Percentiles rank a stretch among this genome's conserved stretches.
Evolutionary conservation across 2,888 invertebrate species (phyloP).

Genomic region (Esperia sulphurella): DNA sequence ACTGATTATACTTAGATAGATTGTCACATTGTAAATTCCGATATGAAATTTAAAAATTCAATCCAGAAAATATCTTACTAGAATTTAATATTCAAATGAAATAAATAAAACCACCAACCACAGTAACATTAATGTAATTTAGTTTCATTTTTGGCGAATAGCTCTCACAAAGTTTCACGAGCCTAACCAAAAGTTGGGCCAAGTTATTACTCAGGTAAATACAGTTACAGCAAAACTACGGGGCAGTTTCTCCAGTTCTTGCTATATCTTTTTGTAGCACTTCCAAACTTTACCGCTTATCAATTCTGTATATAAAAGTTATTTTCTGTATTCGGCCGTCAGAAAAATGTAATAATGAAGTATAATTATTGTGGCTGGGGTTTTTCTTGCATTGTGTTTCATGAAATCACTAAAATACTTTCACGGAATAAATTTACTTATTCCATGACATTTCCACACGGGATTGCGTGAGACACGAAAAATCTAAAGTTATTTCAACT

Average conservation of each 20-base stretch:
- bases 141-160: constrained; percentile 51
- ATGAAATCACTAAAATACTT: constrained; percentile 43
- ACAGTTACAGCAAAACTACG: constrained; percentile 47
- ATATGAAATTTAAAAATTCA: constrained; percentile 24
- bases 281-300: constrained; percentile 48
- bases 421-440: constrained; percentile 29
- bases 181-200: constrained; percentile 35
- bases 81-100: constrained; percentile 51
- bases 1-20: no score
- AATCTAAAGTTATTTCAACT: not conserved
- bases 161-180: constrained; percentile 36
- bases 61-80: constrained; percentile 21
- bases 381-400: constrained; percentile 28
- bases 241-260: constrained; percentile 24
- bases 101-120: constrained; percentile 31
- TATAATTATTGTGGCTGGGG: not conserved
- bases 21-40: no score
- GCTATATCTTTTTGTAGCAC: constrained; percentile 31
- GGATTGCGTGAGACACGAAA: constrained; percentile 45
- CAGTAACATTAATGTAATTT: constrained; percentile 48
- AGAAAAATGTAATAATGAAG: constrained; percentile 26
- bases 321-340: constrained; percentile 28
- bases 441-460: constrained; percentile 36
- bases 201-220: constrained; percentile 62
- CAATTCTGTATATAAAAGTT: constrained; percentile 49